Conservation (phyloP, 2,797 vertebrate genomes). For the Pseudochromis fuscus region DNA sequence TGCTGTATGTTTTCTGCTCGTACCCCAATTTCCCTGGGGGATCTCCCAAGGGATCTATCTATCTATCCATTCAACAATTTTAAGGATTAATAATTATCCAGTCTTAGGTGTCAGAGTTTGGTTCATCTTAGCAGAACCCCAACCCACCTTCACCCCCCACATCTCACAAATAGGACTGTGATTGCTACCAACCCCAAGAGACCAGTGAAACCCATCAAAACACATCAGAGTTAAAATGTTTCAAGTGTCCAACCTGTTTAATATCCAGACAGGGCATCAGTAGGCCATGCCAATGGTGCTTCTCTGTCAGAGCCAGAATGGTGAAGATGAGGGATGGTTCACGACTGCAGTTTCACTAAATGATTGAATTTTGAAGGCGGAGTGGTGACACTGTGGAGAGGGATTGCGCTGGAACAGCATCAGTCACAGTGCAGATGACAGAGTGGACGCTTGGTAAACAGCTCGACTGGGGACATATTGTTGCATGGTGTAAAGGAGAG, state of each 20-base stretch:
- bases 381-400: conserved; percentile 71
- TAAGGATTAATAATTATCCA: conserved; percentile 36
- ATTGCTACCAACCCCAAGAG: conserved; percentile 55
- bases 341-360: conserved; percentile 70
- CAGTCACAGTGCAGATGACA: conserved; percentile 70
- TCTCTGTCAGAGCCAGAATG: conserved; percentile 60
- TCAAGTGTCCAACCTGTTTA: conserved; percentile 75
- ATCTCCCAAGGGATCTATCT: no score
- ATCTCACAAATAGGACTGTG: conserved; percentile 52
- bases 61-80: no score
- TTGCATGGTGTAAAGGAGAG: conserved; percentile 2
- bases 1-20: no score
- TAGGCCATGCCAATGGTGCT: conserved; percentile 57
- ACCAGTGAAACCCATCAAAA: conserved; percentile 70
- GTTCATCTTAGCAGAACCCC: conserved; percentile 23
- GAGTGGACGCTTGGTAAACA: conserved; percentile 62
- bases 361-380: conserved; percentile 81
- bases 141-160: conserved; percentile 5
- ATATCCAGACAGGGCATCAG: conserved; percentile 60
- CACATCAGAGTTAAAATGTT: conserved; percentile 73
- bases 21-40: no score
- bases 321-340: conserved; percentile 66
- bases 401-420: conserved; percentile 67
- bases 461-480: conserved; percentile 35
- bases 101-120: conserved; percentile 35